phyloP scores from a whole-genome alignment of 2,113 vertebrate species.

The human (Homo sapiens) region GRCh38 chr3:168033001-168033500 shows the following conservation, averaged over 20 bases:
- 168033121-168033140: background rate
- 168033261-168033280: background rate
- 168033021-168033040: background rate
- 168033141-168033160: background rate
- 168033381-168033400: no score
- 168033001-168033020: constrained; percentile 5
- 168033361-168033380: no score
- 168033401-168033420: no score
- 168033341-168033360: no score
- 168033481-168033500: no score
- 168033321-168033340: no score
- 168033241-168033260: background rate
- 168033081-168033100: background rate
- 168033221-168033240: background rate
- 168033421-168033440: no score
- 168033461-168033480: no score
- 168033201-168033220: background rate
- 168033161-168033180: background rate
- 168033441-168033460: no score
- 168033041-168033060: background rate
- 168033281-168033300: background rate
- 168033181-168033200: background rate
- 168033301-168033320: background rate
- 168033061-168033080: background rate
- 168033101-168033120: background rate